Base-by-base conservation (phyloP, 2,888 invertebrate genomes). In the Sthenelais limicola region DNA sequence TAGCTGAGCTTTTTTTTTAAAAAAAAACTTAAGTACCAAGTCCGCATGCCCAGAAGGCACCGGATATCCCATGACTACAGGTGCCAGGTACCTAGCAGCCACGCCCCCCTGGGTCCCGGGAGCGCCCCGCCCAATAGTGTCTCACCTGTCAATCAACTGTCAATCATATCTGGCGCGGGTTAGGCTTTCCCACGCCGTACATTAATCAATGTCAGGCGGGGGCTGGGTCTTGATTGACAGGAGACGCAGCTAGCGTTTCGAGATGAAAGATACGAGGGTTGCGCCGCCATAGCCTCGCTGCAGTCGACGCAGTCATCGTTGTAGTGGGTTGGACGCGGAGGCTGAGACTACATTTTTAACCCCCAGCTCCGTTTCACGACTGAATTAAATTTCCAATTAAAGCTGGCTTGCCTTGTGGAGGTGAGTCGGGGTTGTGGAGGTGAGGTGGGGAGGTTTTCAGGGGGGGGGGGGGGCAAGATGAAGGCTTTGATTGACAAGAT, bases 141-240 rank as follows among this genome's bases (percentile, higher is more conserved):
- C 62, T 35, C 62, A 43, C 21, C 62, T 62, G 62, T 62, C 62
- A 62, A 62, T 62, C 62, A 62, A n/a, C 26, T 62, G 62, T 62
- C 62, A 62, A 62, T 62, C 62, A 62, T 38, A 62, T 62, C 38
- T 12, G 51, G 62, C 62, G 62, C 38, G 38, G 38, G 62, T 9
- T 26, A 26, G 38, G 38, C 62, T 35, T 62, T 62, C 62, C 62
- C 62, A 62, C 62, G 62, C 35, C 18, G n/a, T 35, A 21, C 62
- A 62, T 62, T 62, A 62, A 62, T 62, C 62, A 62, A 62, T 43
- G 62, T 62, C 62, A 35, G 56, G 56, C 32, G 56, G 33, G 18
- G 56, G 62, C 38, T 24, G 7, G 35, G 38, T n/a, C n/a, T n/a
- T 62, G 62, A 62, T 35, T 62, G 62, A 62, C 62, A 62, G 62